phyloP scores from a whole-genome alignment of 2,113 vertebrate genomes.

The Callaeas wilsoni region DNA sequence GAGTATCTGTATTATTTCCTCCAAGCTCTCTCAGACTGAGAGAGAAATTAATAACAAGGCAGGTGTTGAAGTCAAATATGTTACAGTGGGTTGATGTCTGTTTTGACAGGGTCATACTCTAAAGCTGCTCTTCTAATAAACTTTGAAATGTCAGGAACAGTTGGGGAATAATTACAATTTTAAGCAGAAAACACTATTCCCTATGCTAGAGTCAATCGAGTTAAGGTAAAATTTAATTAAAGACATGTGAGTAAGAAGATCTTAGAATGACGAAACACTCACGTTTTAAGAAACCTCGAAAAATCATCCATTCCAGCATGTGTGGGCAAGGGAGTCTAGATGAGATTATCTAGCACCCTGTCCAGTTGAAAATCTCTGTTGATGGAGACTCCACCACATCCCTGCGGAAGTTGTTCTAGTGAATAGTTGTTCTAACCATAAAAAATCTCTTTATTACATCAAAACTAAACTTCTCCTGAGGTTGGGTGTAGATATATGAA shows the following conservation, averaged over 20 bases:
- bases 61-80: neutral
- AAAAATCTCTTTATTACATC: neutral
- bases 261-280: neutral
- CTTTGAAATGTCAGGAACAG: neutral
- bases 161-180: neutral
- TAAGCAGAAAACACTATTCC: neutral
- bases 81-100: neutral
- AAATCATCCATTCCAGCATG: neutral
- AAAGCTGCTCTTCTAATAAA: neutral
- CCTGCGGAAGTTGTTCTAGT: neutral
- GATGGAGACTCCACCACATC: neutral
- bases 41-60: neutral
- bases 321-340: neutral
- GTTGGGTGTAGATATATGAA: neutral
- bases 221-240: neutral
- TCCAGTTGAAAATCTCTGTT: neutral
- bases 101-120: neutral
- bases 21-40: neutral
- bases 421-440: neutral
- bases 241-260: neutral
- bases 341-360: neutral
- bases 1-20: neutral
- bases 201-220: neutral
- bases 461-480: neutral
- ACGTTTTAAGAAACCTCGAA: neutral